phyloP scores from a whole-genome alignment of 1,140 invertebrate species.

The Heliconius hewitsoni region DNA sequence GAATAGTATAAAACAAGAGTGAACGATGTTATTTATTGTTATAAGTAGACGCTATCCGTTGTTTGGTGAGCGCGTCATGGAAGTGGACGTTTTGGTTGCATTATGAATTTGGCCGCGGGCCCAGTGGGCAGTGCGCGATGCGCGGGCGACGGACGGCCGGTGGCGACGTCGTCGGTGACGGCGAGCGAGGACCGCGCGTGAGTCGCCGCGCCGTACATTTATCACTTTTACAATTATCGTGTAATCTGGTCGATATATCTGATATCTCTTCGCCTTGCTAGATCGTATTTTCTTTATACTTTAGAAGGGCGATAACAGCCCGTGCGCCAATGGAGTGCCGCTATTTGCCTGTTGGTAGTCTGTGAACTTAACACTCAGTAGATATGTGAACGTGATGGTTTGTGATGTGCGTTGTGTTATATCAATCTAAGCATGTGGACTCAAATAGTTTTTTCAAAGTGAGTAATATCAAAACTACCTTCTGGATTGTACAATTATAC shows the following conservation, averaged over 20 bases:
- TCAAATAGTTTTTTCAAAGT: constrained; percentile 67
- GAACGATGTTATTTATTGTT: constrained; percentile 27
- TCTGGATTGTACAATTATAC: no score
- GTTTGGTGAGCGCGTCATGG: constrained; percentile 33
- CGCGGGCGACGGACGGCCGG: constrained; percentile 20
- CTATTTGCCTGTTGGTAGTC: constrained; percentile 49
- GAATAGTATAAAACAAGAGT: neutral
- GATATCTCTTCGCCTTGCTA: constrained; percentile 37
- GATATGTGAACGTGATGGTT: constrained; percentile 43
- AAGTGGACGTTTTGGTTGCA: constrained; percentile 37
- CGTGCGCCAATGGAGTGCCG: constrained; percentile 50
- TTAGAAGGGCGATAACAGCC: constrained; percentile 52
- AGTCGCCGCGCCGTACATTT: constrained; percentile 25
- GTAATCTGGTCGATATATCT: constrained; percentile 50
- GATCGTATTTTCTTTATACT: constrained; percentile 14
- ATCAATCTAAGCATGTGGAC: constrained; percentile 62
- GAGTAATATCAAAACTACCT: constrained; percentile 40
- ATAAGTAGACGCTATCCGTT: constrained; percentile 33
- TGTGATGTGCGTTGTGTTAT: constrained; percentile 46
- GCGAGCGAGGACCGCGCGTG: constrained; percentile 1
- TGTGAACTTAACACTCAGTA: constrained; percentile 44
- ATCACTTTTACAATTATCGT: constrained; percentile 47
- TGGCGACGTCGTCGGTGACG: constrained; percentile 7
- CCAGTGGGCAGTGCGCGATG: constrained; percentile 29
- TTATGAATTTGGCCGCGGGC: constrained; percentile 46